A percentile compares a stretch with the other conserved stretches of the same genome.
Evolutionary conservation across 2,113 vertebrate species (phyloP).

Genomic region (Motacilla alba): DNA sequence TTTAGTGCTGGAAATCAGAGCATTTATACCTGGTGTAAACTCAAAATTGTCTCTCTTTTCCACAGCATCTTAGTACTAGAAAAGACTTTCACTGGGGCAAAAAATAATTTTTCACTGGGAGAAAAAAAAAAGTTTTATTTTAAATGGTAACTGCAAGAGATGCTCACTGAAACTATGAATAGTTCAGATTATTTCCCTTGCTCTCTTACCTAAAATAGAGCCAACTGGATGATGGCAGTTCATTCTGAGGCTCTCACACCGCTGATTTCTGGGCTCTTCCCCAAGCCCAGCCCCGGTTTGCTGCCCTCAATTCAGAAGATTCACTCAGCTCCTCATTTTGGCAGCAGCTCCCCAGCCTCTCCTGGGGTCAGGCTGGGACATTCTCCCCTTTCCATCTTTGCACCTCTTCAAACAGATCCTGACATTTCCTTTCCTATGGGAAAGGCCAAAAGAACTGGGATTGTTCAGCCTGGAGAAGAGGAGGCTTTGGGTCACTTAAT

Average conservation of each 20-base stretch:
- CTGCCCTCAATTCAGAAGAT: background rate
- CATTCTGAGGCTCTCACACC: background rate
- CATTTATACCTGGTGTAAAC: background rate
- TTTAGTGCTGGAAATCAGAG: background rate
- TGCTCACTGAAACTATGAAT: background rate
- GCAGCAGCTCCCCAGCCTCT: background rate
- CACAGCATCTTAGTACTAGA: background rate
- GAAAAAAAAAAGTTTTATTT: background rate
- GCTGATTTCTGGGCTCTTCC: background rate
- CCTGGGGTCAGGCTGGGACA: background rate
- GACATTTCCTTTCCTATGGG: background rate
- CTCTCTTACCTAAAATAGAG: conserved; percentile 8
- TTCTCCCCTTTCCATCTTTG: background rate
- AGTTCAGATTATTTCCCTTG: background rate
- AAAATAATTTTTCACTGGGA: background rate
- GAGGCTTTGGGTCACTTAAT: background rate
- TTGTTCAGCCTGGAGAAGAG: background rate
- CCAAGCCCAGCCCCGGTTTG: background rate
- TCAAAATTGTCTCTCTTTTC: background rate
- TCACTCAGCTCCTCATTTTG: background rate
- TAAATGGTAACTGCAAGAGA: background rate
- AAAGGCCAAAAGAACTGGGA: background rate
- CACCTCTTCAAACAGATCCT: background rate
- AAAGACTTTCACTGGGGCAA: background rate
- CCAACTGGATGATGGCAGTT: background rate